phyloP scores from a whole-genome alignment of 2,888 invertebrate genomes.

The Acanthosepion esculentum region DNA sequence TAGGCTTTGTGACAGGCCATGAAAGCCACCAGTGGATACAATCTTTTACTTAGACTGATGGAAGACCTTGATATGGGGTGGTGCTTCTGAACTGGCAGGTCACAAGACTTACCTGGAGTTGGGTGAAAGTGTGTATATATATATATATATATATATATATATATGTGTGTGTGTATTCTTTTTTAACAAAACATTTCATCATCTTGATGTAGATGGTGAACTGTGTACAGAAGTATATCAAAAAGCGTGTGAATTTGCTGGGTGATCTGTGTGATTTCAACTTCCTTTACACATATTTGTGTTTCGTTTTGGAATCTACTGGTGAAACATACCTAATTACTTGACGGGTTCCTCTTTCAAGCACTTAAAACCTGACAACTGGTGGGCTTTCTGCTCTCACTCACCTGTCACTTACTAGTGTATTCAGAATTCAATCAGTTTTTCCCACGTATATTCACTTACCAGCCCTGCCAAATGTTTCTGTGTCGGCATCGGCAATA shows the following conservation, averaged over 20 bases:
- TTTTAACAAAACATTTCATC: not conserved
- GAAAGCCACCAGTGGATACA: no score
- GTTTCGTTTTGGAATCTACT: not conserved
- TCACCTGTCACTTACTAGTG: not conserved
- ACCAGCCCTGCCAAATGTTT: not conserved
- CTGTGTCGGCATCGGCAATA: no score
- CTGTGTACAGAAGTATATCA: not conserved
- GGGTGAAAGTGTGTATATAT: no score
- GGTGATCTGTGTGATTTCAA: not conserved
- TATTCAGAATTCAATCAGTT: not conserved
- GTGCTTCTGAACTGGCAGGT: no score
- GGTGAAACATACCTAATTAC: not conserved
- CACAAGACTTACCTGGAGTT: no score
- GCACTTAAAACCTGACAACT: slow-evolving; percentile 15
- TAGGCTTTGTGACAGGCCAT: no score
- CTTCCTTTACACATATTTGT: not conserved
- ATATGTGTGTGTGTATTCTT: not conserved
- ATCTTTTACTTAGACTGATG: no score
- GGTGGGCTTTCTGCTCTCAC: not conserved
- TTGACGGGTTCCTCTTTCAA: not conserved
- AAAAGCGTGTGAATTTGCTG: not conserved
- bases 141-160: no score
- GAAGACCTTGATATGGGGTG: no score
- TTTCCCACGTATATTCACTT: not conserved
- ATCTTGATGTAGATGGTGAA: not conserved